phyloP scores from a whole-genome alignment of 2,888 invertebrate genomes.

The Ornithoptera priamus region DNA sequence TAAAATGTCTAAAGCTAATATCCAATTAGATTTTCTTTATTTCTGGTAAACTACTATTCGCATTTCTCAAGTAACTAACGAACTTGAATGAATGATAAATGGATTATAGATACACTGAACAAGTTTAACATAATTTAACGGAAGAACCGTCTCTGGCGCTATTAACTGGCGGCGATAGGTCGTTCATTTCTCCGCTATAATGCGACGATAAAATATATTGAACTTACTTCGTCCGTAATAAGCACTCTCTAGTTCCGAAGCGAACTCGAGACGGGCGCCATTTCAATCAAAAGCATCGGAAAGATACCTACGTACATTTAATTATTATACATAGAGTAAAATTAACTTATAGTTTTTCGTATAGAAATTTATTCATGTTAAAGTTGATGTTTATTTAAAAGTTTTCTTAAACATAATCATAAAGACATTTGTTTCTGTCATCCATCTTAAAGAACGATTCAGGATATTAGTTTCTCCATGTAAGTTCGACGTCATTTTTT shows the following conservation, averaged over 20 bases:
- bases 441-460: constrained; percentile 27
- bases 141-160: constrained; percentile 60
- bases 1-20: too few species aligned
- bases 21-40: not conserved
- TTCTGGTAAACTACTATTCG: not conserved
- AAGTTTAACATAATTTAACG: constrained; percentile 75
- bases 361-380: not conserved
- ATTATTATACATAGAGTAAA: not conserved
- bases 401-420: not conserved
- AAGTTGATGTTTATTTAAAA: constrained; percentile 20
- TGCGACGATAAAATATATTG: constrained; percentile 75
- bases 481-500: constrained; percentile 10
- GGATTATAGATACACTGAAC: constrained; percentile 57
- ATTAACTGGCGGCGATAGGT: constrained; percentile 54
- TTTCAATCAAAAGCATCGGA: constrained; percentile 50
- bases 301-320: constrained; percentile 35
- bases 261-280: constrained; percentile 49
- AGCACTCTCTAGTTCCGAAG: constrained; percentile 52
- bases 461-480: constrained; percentile 56
- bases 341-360: not conserved
- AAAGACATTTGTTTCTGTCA: constrained; percentile 6
- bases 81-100: constrained; percentile 42
- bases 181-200: constrained; percentile 69
- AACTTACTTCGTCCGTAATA: constrained; percentile 70
- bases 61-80: not conserved